Conservation (phyloP, 2,797 vertebrate species). For the Sarcophilus harrisii region DNA sequence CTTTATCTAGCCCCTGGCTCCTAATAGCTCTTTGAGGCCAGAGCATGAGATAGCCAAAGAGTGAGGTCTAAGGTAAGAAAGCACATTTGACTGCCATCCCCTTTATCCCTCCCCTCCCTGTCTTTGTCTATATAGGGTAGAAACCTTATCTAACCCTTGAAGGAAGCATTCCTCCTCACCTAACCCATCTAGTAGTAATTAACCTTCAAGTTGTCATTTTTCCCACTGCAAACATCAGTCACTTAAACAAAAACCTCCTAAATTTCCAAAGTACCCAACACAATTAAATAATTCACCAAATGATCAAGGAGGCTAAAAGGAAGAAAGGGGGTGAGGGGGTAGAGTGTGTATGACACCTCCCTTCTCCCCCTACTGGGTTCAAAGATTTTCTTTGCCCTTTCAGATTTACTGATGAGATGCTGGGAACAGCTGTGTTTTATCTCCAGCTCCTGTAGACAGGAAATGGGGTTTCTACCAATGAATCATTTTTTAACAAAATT, state of each 20-base stretch:
- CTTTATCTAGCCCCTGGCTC: not conserved
- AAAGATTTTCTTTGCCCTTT: conserved; percentile 2
- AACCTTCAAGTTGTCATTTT: conserved; percentile 10
- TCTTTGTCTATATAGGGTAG: not conserved
- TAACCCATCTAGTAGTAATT: not conserved
- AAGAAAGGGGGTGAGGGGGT: not conserved
- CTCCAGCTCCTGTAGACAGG: not conserved
- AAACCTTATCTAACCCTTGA: not conserved
- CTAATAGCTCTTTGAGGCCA: no score
- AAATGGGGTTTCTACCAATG: conserved; percentile 12
- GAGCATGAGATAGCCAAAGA: not conserved
- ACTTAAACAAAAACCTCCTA: conserved; percentile 20
- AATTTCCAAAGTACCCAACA: conserved; percentile 22
- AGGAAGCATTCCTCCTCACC: not conserved
- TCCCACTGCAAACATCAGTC: not conserved
- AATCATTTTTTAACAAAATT: conserved; percentile 1
- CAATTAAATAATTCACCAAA: conserved; percentile 5
- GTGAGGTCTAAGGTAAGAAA: not conserved
- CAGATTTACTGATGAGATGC: not conserved
- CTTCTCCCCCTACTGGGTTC: not conserved
- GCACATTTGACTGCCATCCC: conserved; percentile 48
- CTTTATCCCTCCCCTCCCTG: not conserved
- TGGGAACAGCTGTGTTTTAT: conserved; percentile 29
- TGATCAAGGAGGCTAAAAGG: not conserved
- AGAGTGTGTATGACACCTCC: not conserved